Percentiles rank a stretch among this genome's conserved stretches.
phyloP scores from a whole-genome alignment of 2,113 vertebrate genomes.

The Bombycilla garrulus region DNA sequence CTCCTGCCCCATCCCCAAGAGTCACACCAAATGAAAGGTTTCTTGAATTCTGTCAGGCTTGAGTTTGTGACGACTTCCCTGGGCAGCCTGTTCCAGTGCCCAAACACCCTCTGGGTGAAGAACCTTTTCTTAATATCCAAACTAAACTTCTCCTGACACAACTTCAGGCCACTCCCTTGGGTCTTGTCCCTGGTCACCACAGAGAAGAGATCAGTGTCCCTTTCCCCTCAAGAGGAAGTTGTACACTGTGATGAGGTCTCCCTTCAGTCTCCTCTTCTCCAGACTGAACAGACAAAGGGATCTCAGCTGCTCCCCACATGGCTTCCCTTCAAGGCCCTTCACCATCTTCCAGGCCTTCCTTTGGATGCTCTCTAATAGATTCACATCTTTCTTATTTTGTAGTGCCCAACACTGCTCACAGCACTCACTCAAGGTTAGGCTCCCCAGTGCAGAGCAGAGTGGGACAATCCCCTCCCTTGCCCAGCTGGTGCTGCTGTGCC shows the following conservation, averaged over 20 bases:
- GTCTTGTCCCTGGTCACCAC: not conserved
- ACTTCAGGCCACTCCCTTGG: not conserved
- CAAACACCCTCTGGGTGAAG: not conserved
- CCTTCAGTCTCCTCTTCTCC: not conserved
- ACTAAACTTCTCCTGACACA: not conserved
- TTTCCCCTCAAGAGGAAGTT: accelerated
- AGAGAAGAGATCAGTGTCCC: not conserved
- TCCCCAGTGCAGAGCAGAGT: accelerated
- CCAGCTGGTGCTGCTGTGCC: accelerated
- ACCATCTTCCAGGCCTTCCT: not conserved
- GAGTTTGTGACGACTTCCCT: not conserved
- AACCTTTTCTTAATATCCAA: not conserved
- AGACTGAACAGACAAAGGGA: not conserved
- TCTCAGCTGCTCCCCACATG: accelerated
- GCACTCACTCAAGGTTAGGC: accelerated
- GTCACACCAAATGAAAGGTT: accelerated
- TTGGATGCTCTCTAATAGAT: not conserved
- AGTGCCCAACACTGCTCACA: accelerated
- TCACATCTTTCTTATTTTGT: not conserved
- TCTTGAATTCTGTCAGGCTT: not conserved
- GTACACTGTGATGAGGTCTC: not conserved
- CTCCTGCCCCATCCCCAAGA: not conserved
- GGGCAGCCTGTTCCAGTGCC: not conserved
- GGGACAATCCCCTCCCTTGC: not conserved
- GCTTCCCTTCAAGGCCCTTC: not conserved